Evolutionary conservation across 2,797 vertebrate species (phyloP).

Genomic region (Urophycis tenuis): DNA sequence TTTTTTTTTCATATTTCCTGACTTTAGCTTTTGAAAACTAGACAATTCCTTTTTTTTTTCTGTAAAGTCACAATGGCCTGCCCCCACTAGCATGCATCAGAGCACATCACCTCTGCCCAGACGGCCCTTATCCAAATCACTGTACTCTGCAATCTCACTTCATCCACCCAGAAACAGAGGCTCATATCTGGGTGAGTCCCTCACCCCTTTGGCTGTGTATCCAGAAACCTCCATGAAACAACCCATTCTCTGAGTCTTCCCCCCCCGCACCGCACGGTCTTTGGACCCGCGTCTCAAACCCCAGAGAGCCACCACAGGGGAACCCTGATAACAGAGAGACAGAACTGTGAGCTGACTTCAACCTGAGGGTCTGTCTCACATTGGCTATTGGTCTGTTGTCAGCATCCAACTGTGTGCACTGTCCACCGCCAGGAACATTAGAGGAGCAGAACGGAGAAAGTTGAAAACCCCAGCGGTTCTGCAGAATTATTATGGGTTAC

Average conservation of each 20-base stretch:
- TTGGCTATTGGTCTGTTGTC: neutral
- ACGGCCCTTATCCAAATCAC: neutral
- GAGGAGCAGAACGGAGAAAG: neutral
- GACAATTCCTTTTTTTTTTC: neutral
- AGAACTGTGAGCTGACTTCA: neutral
- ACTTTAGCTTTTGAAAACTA: neutral
- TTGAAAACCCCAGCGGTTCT: neutral
- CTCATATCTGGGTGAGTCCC: neutral
- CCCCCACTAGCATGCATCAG: neutral
- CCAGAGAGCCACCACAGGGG: neutral
- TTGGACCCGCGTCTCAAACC: neutral
- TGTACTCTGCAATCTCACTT: neutral
- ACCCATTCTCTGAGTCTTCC: neutral
- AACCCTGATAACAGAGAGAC: neutral
- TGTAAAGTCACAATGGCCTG: neutral
- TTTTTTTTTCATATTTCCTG: neutral
- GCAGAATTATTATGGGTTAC: too few species aligned
- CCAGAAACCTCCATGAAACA: neutral
- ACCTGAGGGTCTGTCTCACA: neutral
- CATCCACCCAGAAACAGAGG: neutral
- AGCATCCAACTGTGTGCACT: too few species aligned
- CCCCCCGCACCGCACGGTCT: neutral
- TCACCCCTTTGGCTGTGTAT: neutral
- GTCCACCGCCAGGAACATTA: neutral
- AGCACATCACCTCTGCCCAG: neutral